Percentiles rank a stretch among this genome's conserved stretches.
phyloP scores from a whole-genome alignment of 2,888 invertebrate genomes.

The Drosophila ochracea region DNA sequence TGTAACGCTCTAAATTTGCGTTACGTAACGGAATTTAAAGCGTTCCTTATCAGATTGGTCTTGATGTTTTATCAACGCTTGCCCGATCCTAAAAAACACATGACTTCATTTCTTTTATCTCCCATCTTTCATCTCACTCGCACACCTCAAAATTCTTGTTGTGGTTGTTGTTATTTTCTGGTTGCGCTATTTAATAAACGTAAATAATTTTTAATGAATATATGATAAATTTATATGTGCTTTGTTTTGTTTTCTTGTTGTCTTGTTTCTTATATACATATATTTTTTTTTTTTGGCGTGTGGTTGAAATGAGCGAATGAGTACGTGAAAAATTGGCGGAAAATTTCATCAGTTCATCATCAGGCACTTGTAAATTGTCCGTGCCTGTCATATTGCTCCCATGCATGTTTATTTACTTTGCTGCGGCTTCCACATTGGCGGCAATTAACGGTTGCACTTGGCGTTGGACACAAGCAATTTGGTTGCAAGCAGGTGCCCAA shows the following conservation, averaged over 20 bases:
- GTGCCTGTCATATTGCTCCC: constrained; percentile 46
- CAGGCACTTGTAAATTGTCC: constrained; percentile 61
- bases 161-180: constrained; percentile 36
- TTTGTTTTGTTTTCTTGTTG: not conserved
- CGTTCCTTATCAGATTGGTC: constrained; percentile 85
- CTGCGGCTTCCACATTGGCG: constrained; percentile 40
- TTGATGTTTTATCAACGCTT: constrained; percentile 80
- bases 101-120: constrained; percentile 37
- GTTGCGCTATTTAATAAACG: constrained; percentile 72
- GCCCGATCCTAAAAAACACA: constrained; percentile 41
- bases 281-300: constrained; percentile 64
- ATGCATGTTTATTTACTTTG: constrained; percentile 39
- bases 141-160: constrained; percentile 32
- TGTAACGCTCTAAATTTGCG: constrained; percentile 84
- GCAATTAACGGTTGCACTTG: constrained; percentile 66
- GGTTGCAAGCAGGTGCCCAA: constrained; percentile 17
- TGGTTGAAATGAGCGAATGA: constrained; percentile 54
- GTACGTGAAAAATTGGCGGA: constrained; percentile 75
- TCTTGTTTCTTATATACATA: constrained; percentile 1
- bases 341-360: constrained; percentile 69
- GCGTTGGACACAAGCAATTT: constrained; percentile 50
- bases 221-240: constrained; percentile 62
- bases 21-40: constrained; percentile 85
- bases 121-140: constrained; percentile 26
- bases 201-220: constrained; percentile 78